These are phyloP conservation scores for Galleria mellonella DNA, from an alignment of 1,140 invertebrate genomes.

Conservation along the genomic window DNA sequence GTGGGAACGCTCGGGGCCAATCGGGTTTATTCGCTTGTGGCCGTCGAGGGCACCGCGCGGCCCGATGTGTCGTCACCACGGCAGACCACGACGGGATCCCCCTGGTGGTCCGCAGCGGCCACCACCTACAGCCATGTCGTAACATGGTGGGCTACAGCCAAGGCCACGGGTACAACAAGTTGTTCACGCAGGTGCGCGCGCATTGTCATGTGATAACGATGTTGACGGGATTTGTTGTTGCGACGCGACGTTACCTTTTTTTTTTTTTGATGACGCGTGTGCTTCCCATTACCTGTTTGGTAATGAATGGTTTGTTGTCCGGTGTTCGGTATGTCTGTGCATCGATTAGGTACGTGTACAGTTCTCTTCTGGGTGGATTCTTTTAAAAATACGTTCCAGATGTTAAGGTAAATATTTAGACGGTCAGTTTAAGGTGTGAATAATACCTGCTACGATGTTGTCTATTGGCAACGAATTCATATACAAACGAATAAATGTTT, in stretches of 20 bases:
- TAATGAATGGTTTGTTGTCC: no score
- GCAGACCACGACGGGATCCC: conserved; percentile 61
- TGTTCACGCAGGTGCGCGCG: conserved; percentile 87
- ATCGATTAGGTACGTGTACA: no score
- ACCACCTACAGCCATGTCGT: conserved; percentile 60
- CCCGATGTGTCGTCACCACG: conserved; percentile 48
- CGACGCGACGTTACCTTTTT: conserved; percentile 1
- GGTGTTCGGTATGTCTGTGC: no score
- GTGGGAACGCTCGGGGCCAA: conserved; percentile 12
- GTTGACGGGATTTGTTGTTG: conserved; percentile 10
- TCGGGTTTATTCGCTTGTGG: conserved; percentile 21
- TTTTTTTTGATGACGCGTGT: background rate
- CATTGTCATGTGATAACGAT: conserved; percentile 9
- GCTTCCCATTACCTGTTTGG: background rate
- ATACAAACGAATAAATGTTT: no score
- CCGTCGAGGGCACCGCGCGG: conserved; percentile 22
- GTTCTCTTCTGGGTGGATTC: no score
- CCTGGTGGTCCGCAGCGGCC: conserved; percentile 63
- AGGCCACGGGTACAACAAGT: conserved; percentile 90
- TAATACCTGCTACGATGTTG: no score
- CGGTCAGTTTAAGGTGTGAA: no score
- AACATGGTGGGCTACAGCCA: conserved; percentile 84
- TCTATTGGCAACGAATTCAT: no score
- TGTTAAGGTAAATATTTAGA: no score
- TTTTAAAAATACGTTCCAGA: no score